Base-by-base conservation (phyloP, 2,113 vertebrate species). In the Syngnathus typhle region DNA sequence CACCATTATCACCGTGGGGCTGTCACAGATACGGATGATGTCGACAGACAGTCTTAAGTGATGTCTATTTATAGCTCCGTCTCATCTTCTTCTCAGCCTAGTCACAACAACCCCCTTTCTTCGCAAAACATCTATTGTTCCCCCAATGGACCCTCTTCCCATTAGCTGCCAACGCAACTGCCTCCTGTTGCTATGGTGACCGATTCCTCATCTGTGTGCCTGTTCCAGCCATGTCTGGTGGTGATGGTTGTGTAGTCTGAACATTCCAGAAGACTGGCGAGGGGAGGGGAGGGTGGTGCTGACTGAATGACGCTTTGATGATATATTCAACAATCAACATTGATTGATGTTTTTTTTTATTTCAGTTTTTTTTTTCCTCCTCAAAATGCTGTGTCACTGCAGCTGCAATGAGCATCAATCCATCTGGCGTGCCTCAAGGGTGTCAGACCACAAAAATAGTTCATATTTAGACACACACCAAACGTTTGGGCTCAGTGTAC, bases 151-250 rank as follows among this genome's bases (percentile, higher is more conserved):
- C 78, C 73, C 65, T 76, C 71, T 86, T 73, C 69, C 74, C 65
- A 68, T 79, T 72, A 81, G 90, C 92, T 89, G 84, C 92, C 86
- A 90, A 83, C 91, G 90, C 90, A 93, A 94, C 92, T 43, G 80
- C 60, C 86, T 75, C 78, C 81, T 82, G 80, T 83, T 89, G 86
- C 87, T 85, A 78, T 87, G 88, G 88, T 66, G 88, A 93, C 91
- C 76, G 80, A 66, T 77, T 91, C 75, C 60, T 75, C 64, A 80
- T 79, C 86, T 74, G 75, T 76, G 78, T 67, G 32, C 2, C 23
- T 11, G 58, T 67, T 52, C 68, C 75, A 81, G 86, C 84, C 77
- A 15, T 73, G 64, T 77, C 71, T 70, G 51, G 60, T 68, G 56
- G 63, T 51, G 62, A 51, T 60, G 65, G 68, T 63, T 44, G 21